Base-by-base conservation (phyloP, 2,888 invertebrate species). In the Lasioglossum leucozonium region DNA sequence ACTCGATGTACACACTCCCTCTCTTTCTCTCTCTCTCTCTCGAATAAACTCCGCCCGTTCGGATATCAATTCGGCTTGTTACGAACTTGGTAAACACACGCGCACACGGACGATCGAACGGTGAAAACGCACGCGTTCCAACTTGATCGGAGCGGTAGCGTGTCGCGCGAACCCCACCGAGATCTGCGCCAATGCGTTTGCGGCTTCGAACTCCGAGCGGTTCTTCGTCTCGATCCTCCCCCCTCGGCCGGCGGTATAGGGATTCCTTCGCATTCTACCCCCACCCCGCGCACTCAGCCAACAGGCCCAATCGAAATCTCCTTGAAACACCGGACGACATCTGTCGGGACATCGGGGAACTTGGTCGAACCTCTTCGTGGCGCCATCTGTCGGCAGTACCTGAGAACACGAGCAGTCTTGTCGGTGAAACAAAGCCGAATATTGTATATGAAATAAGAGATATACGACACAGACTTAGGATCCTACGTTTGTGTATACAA, bases 151-250 rank as follows among this genome's bases (percentile, higher is more conserved):
- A 72, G 42, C 85, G 73, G 77, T 81, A 75, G 76, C 73, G 86
- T 77, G 77, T 74, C 79, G 77, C 82, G 83, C 80, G 72, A 90
- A 82, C 78, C 72, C 51, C 81, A 76, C 83, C 79, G 83, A 84
- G 67, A 76, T 87, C 84, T 81, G 89, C 87, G 81, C 78, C 82
- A 85, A 90, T 87, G 82, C 85, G 75, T 82, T 79, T 81, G 76
- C 82, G 81, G 80, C 90, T 80, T 81, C 87, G 58, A 80, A 87
- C 80, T 81, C 62, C 67, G 65, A 80, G 80, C 82, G 72, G 72
- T 80, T 85, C 87, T 77, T 74, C 82, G 81, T 30, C 74, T 77
- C 74, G 47, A 10, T 73, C 73, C 72, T 51, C 55, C 42, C 67
- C 72, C 13, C 37, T 76, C 84, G 26, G 4, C 72, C 42, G 44